Conservation (phyloP, 2,888 invertebrate genomes). For the Candidula unifasciata region DNA sequence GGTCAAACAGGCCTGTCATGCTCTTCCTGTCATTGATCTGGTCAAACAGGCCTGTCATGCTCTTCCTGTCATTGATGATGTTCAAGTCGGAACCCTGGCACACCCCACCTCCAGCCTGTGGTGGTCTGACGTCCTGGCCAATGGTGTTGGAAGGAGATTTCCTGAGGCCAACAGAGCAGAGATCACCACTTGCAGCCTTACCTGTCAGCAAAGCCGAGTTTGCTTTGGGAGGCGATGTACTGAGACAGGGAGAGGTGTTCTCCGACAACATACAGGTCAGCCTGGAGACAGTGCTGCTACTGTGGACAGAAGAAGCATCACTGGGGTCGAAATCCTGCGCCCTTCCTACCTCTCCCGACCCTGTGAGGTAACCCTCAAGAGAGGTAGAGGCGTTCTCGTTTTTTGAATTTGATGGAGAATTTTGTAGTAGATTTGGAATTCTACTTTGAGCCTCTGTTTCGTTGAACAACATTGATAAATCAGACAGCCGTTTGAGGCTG, state of each 20-base stretch:
- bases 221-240: slow-evolving; percentile 53
- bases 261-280: slow-evolving; percentile 51
- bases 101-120: slow-evolving; percentile 33
- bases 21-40: slow-evolving; percentile 44
- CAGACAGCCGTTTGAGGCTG: slow-evolving; percentile 64
- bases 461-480: slow-evolving; percentile 55
- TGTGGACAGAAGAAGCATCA: slow-evolving; percentile 33
- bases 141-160: slow-evolving; percentile 11
- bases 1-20: slow-evolving; percentile 56
- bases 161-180: background rate
- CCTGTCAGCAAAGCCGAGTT: slow-evolving; percentile 54
- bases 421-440: slow-evolving; percentile 50
- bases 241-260: slow-evolving; percentile 46
- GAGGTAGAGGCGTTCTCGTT: slow-evolving; percentile 75
- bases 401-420: slow-evolving; percentile 63
- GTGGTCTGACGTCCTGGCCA: slow-evolving; percentile 44
- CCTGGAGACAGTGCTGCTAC: slow-evolving; percentile 42
- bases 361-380: slow-evolving; percentile 71
- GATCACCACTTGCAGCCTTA: slow-evolving; percentile 11
- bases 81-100: slow-evolving; percentile 43
- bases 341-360: slow-evolving; percentile 71
- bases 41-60: slow-evolving; percentile 53
- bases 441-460: slow-evolving; percentile 47
- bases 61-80: slow-evolving; percentile 41
- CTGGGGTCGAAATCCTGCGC: slow-evolving; percentile 60